A percentile compares a stretch with the other conserved stretches of the same genome.
Conservation (phyloP, 2,797 vertebrate species). For the Agapornis canus region DNA sequence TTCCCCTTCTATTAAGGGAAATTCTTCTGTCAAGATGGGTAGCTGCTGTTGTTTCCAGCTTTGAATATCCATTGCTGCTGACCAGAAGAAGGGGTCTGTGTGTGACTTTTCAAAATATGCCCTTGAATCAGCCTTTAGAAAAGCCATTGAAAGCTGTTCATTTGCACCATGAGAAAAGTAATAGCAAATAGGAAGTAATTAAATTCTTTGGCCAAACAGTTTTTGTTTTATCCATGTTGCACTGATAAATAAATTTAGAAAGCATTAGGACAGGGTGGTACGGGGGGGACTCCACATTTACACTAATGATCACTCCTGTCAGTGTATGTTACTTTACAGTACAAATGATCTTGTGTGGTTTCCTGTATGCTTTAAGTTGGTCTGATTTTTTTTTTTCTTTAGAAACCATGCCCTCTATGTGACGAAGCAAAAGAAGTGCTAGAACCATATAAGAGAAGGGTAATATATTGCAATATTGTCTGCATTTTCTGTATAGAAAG, state of each 20-base stretch:
- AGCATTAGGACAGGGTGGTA: neutral
- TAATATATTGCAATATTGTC: conserved; percentile 63
- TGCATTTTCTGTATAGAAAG: neutral
- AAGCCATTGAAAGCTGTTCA: neutral
- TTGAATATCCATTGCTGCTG: neutral
- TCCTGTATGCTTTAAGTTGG: neutral
- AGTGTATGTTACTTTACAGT: neutral
- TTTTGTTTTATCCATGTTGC: neutral
- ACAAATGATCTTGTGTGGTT: neutral
- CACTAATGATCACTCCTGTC: neutral
- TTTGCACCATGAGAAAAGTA: neutral
- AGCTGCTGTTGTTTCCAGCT: neutral
- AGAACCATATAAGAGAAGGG: conserved; percentile 81
- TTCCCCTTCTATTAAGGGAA: neutral
- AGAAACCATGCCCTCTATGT: conserved; percentile 86
- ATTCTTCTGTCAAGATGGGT: neutral
- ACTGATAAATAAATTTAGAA: neutral
- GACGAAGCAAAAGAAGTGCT: conserved; percentile 87
- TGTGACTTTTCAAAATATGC: neutral
- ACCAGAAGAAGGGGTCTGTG: neutral
- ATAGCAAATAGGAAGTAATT: neutral
- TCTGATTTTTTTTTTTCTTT: conserved; percentile 17
- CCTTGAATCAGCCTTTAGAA: neutral
- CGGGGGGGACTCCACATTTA: neutral
- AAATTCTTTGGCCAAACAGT: neutral